Evolutionary conservation across 2,113 vertebrate species (phyloP).

Genomic region (Numida meleagris): DNA sequence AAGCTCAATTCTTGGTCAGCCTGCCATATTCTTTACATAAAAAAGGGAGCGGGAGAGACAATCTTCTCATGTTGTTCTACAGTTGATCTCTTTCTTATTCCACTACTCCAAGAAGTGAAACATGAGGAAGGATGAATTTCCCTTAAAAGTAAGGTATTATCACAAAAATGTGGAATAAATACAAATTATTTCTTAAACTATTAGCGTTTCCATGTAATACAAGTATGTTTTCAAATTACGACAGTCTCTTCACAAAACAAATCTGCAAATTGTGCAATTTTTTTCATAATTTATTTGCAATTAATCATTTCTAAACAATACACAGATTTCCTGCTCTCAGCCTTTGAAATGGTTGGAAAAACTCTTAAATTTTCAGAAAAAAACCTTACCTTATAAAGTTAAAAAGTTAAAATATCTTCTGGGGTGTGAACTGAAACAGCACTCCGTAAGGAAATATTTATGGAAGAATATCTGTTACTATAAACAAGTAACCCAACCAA

Average conservation of each 20-base stretch:
- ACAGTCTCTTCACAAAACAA: not conserved
- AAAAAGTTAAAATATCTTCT: not conserved
- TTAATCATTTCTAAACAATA: not conserved
- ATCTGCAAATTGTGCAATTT: not conserved
- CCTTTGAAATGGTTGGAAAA: not conserved
- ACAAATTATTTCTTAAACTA: not conserved
- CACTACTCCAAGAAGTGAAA: not conserved
- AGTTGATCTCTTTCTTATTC: not conserved
- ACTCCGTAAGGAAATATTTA: not conserved
- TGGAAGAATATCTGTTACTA: not conserved
- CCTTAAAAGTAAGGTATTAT: not conserved
- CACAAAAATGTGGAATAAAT: not conserved
- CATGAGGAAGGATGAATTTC: not conserved
- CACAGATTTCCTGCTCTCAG: not conserved
- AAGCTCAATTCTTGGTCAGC: not conserved
- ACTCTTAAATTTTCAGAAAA: not conserved
- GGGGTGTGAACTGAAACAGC: not conserved
- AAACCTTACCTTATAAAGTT: not conserved
- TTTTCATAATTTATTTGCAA: not conserved
- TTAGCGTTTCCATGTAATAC: not conserved
- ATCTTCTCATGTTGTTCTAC: not conserved
- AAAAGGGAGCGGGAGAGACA: not conserved
- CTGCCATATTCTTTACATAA: not conserved
- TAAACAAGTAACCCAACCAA: not conserved
- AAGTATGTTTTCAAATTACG: not conserved